These are phyloP conservation scores for Pandemis heparana DNA, from an alignment of 2,888 invertebrate species.

Conservation along the genomic window DNA sequence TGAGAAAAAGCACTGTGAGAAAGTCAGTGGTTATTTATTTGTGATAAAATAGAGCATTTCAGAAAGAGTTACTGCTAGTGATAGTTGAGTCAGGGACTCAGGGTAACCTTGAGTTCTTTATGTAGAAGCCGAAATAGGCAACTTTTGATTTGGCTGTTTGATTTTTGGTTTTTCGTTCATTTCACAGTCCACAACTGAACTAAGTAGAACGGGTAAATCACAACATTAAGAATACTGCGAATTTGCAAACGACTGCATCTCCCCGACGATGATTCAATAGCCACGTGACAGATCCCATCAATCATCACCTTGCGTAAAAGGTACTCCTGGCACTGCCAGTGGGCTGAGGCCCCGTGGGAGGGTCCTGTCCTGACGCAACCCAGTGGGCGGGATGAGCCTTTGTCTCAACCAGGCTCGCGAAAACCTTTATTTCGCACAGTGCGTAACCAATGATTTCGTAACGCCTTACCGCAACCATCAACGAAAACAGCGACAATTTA, in stretches of 20 bases:
- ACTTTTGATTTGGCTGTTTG: too few relatives aligned
- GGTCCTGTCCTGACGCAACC: background rate
- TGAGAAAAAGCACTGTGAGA: too few relatives aligned
- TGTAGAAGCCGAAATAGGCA: too few relatives aligned
- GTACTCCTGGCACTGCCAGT: background rate
- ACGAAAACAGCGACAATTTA: background rate
- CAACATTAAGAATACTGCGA: background rate
- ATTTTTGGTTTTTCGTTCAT: too few relatives aligned
- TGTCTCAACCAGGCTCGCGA: background rate
- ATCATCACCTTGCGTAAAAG: constrained; percentile 1
- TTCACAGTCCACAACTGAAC: background rate
- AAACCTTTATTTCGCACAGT: background rate
- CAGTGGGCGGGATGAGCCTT: constrained; percentile 6
- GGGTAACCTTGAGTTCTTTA: too few relatives aligned
- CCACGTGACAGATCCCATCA: background rate
- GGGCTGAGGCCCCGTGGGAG: background rate
- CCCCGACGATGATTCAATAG: background rate
- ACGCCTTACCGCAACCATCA: background rate
- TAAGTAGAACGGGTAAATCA: background rate
- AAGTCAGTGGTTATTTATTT: too few relatives aligned
- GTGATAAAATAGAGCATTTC: too few relatives aligned
- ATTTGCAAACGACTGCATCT: background rate
- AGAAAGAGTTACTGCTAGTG: too few relatives aligned
- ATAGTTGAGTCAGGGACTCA: too few relatives aligned
- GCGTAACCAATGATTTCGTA: background rate